Percentiles rank a stretch among this genome's conserved stretches.
phyloP scores from a whole-genome alignment of 2,888 invertebrate species.

The Griposia aprilina region DNA sequence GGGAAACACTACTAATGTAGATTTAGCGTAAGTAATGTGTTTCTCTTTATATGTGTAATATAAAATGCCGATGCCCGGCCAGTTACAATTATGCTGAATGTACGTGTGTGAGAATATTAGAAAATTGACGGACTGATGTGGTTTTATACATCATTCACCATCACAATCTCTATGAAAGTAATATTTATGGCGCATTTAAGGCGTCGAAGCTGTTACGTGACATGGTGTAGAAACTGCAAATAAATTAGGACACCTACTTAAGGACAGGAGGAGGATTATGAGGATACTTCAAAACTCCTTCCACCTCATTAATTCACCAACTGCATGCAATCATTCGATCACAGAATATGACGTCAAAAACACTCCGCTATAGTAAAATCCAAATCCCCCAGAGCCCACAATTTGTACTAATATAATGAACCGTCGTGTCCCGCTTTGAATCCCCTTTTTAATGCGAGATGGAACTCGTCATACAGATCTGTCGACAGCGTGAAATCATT shows the following conservation, averaged over 20 bases:
- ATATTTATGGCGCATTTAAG: too few relatives aligned
- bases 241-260: background rate
- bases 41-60: background rate
- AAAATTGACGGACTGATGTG: background rate
- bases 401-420: slow-evolving; percentile 63
- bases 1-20: background rate
- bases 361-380: slow-evolving; percentile 11
- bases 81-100: background rate
- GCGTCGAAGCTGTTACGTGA: too few relatives aligned
- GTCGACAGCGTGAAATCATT: slow-evolving; percentile 59
- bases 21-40: background rate
- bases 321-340: slow-evolving; percentile 18
- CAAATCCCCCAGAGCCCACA: slow-evolving; percentile 36
- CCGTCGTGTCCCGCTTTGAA: slow-evolving; percentile 60
- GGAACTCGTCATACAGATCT: slow-evolving; percentile 62
- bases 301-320: background rate
- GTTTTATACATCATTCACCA: background rate
- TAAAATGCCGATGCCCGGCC: background rate
- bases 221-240: background rate
- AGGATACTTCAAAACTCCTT: background rate
- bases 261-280: background rate
- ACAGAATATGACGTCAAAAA: slow-evolving; percentile 30
- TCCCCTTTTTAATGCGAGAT: slow-evolving; percentile 60
- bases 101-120: background rate
- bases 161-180: too few relatives aligned